Base-by-base conservation (phyloP, 1,140 invertebrate genomes). In the Trichogramma pretiosum region DNA sequence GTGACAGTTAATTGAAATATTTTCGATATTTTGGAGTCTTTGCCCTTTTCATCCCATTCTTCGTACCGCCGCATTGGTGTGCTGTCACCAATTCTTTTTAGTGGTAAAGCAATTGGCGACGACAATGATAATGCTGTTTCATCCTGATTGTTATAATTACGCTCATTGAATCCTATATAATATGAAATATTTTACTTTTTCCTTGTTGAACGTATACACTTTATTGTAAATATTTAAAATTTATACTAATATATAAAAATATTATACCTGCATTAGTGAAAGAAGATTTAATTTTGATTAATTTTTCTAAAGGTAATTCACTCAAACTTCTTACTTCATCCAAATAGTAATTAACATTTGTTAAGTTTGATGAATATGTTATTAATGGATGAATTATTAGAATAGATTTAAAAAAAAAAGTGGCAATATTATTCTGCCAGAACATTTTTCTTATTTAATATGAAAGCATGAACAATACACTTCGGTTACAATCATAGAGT, bases 1-100 rank as follows among this genome's bases (percentile, higher is more conserved):
- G 84, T 86, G 4, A 88, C 72, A 0, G 83, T 79, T 17, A 83
- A 67, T 37, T 85, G 79, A 55, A 88, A 84, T 53, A 83, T 76
- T 58, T 77, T 82, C 40, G 78, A 82, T 47, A 82, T 67, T 68
- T 67, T 72, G 56, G 59, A 56, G 55, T 56, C 72, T 62, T 59
- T 69, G 5, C 54, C 73, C 61, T 53, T 65, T 55, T 58, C 68
- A 43, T 63, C 63, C 56, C 58, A 63, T 62, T 74, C 60, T 52
- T 75, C 75, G 58, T 76, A 68, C 59, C 74, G 46, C 48, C 50
- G 69, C 49, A 68, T 52, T 21, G 57, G 43, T 52, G 57, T 60
- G 11, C 57, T 62, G 8, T 53, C 46, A 17, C 18, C n/a, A 5
- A 11, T 50, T 42, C 40, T 56, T 39, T 36, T 58, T 2, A 58